These are phyloP conservation scores for Chlamydotis undulata DNA, from an alignment of 2,113 vertebrate genomes.

Conservation along the genomic window DNA sequence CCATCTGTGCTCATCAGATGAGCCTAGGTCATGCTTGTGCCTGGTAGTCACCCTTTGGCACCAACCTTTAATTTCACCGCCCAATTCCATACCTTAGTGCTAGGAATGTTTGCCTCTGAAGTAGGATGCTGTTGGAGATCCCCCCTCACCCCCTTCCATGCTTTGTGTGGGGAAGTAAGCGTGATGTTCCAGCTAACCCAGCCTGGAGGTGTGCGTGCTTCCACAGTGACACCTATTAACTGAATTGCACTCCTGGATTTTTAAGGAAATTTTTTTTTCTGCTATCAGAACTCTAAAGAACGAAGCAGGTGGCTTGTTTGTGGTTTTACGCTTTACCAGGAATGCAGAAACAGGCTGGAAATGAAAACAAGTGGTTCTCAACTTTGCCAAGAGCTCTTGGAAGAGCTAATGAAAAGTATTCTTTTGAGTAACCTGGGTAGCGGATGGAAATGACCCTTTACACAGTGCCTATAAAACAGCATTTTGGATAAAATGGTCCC, in stretches of 20 bases:
- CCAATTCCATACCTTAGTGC: fast-evolving
- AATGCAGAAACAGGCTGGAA: background rate
- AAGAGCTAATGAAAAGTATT: background rate
- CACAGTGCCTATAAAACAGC: background rate
- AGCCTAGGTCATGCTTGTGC: background rate
- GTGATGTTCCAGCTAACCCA: background rate
- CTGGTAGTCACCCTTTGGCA: background rate
- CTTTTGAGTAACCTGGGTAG: background rate
- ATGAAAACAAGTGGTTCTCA: background rate
- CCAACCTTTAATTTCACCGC: background rate
- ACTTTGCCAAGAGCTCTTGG: background rate
- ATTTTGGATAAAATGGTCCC: slow-evolving; percentile 13
- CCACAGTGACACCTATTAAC: background rate
- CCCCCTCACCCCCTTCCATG: background rate
- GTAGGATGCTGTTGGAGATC: background rate
- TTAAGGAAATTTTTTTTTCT: background rate
- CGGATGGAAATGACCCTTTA: background rate
- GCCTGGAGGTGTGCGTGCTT: background rate
- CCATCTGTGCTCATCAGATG: background rate
- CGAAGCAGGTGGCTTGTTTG: background rate
- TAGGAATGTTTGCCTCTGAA: background rate
- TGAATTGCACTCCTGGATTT: fast-evolving
- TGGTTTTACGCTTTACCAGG: background rate
- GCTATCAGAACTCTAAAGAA: background rate
- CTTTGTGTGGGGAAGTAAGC: background rate